Base-by-base conservation (phyloP, 2,888 invertebrate genomes). In the Tuberolachnus salignus region DNA sequence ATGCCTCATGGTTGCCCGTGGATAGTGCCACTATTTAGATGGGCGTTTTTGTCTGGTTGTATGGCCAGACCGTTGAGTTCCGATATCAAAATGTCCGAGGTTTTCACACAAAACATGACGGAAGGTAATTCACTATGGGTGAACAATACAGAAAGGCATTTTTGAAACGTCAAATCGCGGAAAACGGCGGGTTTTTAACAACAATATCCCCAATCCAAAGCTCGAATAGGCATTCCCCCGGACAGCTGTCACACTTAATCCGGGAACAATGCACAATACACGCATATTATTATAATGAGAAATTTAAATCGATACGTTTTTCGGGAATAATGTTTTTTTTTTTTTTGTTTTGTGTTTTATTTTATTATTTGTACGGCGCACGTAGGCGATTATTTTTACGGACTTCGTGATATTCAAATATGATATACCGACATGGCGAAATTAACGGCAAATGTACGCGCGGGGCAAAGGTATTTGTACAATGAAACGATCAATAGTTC, bases 1-100 rank as follows among this genome's bases (percentile, higher is more conserved):
- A 75, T 75, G 75, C 75, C 75, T 75, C 75, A 75, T 75, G 75
- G 75, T 75, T 75, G 75, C 75, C 75, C 75, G 75, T 75, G 75
- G 75, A 75, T 75, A 55, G 55, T 75, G 19, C 66, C 64, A 34
- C 66, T 75, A 34, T 57, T 75, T 75, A 75, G 67, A 75, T 75
- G 75, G 75, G 75, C 49, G 46, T 66, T 75, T 49, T 67, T 75
- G n/a, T 75, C 75, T 34, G 67, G 75, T 49, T 75, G 75, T 26
- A 21, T 75, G 21, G 75, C 75, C 75, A 67, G 75, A 75, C 67
- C 75, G 26, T 26, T 75, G 75, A 75, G 66, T 49, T 11, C 67
- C 26, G 57, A 67, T 67, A 49, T 26, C 46, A 46, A 19, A 46
- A 57, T 59, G 21, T 34, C 57, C 55, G 75, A 75, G 1, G 66